phyloP scores from a whole-genome alignment of 2,113 vertebrate genomes.

The Gasterosteus aculeatus region DNA sequence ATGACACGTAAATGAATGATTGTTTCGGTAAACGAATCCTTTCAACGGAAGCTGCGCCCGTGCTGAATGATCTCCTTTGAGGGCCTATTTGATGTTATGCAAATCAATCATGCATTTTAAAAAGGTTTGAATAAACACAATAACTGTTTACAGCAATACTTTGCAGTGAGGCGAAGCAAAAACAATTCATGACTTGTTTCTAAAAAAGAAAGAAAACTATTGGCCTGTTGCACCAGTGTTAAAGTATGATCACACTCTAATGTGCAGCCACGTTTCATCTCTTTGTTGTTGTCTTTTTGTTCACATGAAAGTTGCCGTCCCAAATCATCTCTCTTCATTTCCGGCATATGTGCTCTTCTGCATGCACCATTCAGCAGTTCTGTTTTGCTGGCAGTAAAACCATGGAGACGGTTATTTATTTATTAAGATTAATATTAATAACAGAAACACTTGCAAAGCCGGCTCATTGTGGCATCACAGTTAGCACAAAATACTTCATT shows the following conservation, averaged over 20 bases:
- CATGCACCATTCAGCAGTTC: constrained; percentile 43
- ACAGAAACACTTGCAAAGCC: constrained; percentile 42
- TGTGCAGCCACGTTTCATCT: neutral
- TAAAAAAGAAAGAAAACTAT: neutral
- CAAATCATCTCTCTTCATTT: constrained; percentile 28
- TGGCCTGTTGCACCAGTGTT: neutral
- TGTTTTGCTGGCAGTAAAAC: constrained; percentile 42
- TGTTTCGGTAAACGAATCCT: constrained; percentile 20
- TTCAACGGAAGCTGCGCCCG: constrained; percentile 4
- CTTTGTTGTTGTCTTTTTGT: constrained; percentile 10
- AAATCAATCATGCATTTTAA: constrained; percentile 53
- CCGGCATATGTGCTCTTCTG: constrained; percentile 15
- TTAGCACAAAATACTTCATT: constrained; percentile 45
- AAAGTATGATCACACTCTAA: neutral
- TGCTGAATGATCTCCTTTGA: constrained; percentile 6
- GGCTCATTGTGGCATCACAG: constrained; percentile 31
- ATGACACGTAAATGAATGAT: constrained; percentile 22
- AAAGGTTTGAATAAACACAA: constrained; percentile 52
- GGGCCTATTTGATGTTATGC: constrained; percentile 18
- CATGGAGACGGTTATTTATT: constrained; percentile 57
- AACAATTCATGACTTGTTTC: constrained; percentile 11
- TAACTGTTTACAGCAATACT: constrained; percentile 14
- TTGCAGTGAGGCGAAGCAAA: neutral
- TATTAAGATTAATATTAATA: constrained; percentile 58
- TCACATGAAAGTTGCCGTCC: constrained; percentile 13